Evolutionary conservation across 2,797 vertebrate species (phyloP), one percentile per base, ranked within the genome.

Genomic region (Gallinago nigripennis): DNA sequence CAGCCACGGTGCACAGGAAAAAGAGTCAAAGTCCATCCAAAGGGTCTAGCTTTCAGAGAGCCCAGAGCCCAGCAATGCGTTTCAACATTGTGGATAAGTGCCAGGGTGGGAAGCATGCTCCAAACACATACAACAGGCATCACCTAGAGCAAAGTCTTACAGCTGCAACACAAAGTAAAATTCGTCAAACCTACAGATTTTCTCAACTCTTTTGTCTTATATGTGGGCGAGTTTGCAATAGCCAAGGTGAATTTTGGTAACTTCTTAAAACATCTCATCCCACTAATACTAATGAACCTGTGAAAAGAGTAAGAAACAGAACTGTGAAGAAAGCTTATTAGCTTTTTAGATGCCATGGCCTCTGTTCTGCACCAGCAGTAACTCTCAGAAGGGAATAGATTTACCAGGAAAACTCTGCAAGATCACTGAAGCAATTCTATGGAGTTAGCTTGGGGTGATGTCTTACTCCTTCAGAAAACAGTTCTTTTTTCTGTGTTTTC

Each of bases 1-100:
- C 19, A 35, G 51, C 12, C 18, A 51, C 0, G 0, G 4, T 3
- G 1, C 37, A 17, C 11, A 2, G n/a, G 7, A 12, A 53, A 60
- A 53, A 33, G 9, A 7, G 14, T 25, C 19, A 57, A 76, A 31
- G 13, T 13, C 23, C 11, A 46, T 9, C 24, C 6, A 43, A n/a
- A 35, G 68, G 23, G 8, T 70, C 24, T 16, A 20, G 27, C 12
- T 78, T 46, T 77, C 7, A 0, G 16, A 10, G 12, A 6, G 23
- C 12, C 12, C 1, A 6, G 65, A 65, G 46, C 6, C 73, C 70
- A 65, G 31, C 19, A 8, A n/a, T 5, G 30, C 10, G 16, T 13
- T 30, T 43, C 16, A 48, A 33, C 27, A 4, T 2, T 8, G 41
- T 11, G 35, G 13, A 1, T 45, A 39, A 61, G 16, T 7, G 51